Percentiles rank a stretch among this genome's conserved stretches.
phyloP scores from a whole-genome alignment of 2,888 invertebrate genomes.

The Pycnomerus fuliginosus region DNA sequence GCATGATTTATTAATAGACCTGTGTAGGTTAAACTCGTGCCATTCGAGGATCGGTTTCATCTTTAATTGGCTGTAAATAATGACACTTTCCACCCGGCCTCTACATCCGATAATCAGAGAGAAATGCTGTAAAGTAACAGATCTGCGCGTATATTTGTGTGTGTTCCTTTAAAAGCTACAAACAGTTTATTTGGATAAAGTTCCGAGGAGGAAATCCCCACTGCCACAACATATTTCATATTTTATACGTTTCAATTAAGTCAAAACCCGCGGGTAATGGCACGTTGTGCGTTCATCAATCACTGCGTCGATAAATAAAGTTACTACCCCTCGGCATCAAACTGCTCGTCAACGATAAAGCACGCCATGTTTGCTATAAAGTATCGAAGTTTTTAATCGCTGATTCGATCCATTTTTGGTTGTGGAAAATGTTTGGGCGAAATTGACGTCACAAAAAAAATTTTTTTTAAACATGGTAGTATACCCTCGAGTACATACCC shows the following conservation, averaged over 20 bases:
- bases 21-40: conserved; percentile 7
- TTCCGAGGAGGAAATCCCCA: background rate
- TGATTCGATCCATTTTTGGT: too few species aligned
- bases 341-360: conserved; percentile 10
- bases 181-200: background rate
- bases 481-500: too few species aligned
- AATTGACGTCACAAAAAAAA: too few species aligned
- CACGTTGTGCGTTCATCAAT: conserved; percentile 14
- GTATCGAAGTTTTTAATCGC: too few species aligned
- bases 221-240: conserved; percentile 10
- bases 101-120: background rate
- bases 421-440: too few species aligned
- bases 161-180: background rate
- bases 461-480: too few species aligned
- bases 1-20: conserved; percentile 39
- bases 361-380: too few species aligned
- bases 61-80: conserved; percentile 40
- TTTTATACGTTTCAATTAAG: conserved; percentile 20
- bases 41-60: conserved; percentile 34
- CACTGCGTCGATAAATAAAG: conserved; percentile 11
- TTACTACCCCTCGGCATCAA: conserved; percentile 8
- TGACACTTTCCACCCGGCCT: conserved; percentile 23
- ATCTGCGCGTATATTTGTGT: too few species aligned
- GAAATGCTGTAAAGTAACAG: background rate
- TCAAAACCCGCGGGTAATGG: conserved; percentile 6